These are phyloP conservation scores for Scaptomyza cyrtandrae DNA, from an alignment of 2,888 invertebrate genomes.

Conservation along the genomic window DNA sequence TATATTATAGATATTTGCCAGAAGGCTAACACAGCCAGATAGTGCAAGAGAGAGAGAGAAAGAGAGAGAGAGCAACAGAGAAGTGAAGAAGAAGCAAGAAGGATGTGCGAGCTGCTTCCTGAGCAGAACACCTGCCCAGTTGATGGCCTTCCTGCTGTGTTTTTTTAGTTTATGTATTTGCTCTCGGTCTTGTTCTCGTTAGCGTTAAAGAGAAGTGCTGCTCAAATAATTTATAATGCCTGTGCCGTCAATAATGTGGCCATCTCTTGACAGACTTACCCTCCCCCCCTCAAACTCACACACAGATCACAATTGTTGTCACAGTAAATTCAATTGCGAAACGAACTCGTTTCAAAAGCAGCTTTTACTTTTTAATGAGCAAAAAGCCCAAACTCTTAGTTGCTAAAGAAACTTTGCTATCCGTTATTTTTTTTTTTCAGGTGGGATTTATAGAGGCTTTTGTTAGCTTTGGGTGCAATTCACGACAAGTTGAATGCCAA, in stretches of 20 bases:
- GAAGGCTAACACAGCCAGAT: constrained; percentile 29
- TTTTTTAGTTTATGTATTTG: not conserved
- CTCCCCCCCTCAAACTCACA: not conserved
- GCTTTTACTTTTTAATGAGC: constrained; percentile 65
- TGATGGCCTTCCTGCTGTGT: constrained; percentile 23
- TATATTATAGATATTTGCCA: constrained; percentile 57
- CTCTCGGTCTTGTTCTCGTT: constrained; percentile 3
- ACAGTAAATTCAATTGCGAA: not conserved
- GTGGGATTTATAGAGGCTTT: constrained; percentile 4
- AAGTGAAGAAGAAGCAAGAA: not conserved
- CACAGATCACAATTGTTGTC: not conserved
- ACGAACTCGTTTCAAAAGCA: not conserved
- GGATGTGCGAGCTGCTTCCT: constrained; percentile 30
- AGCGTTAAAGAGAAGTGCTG: constrained; percentile 11
- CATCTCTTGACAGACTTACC: constrained; percentile 9
- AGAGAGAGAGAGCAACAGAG: not conserved
- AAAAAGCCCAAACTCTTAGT: constrained; percentile 3
- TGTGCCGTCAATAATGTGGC: constrained; percentile 60
- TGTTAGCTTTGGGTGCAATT: constrained; percentile 12
- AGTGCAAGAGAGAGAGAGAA: constrained; percentile 9
- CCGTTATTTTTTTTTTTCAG: constrained; percentile 14
- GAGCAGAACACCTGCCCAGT: constrained; percentile 20
- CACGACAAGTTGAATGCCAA: constrained; percentile 8
- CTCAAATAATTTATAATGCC: constrained; percentile 64
- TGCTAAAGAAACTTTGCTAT: constrained; percentile 35